These are phyloP conservation scores for Eidolon dupreanum DNA, from an alignment of 2,797 vertebrate genomes.

Conservation along the genomic window DNA sequence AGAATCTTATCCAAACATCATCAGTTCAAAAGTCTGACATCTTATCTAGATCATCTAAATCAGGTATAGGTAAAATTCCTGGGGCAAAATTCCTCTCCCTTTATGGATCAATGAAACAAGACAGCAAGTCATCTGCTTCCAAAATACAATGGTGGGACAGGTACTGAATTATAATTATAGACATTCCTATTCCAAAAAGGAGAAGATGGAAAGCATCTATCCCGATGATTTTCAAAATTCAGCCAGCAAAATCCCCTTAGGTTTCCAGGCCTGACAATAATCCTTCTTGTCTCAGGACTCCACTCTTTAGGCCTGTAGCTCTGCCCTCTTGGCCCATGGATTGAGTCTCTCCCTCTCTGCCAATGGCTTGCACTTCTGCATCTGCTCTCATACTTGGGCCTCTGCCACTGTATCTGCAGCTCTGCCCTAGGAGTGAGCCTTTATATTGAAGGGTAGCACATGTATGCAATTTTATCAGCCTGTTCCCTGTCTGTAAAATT, in stretches of 20 bases:
- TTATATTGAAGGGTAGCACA: not conserved
- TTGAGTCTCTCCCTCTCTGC: not conserved
- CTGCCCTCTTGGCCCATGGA: not conserved
- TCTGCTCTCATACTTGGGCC: not conserved
- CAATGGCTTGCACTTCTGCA: not conserved
- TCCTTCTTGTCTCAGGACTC: not conserved
- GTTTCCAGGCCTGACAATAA: slow-evolving; percentile 19
- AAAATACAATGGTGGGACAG: not conserved
- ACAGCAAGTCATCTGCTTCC: not conserved
- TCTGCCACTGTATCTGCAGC: not conserved
- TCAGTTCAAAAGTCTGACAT: not conserved
- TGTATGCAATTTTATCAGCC: not conserved
- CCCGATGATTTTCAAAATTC: not conserved
- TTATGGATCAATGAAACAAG: not conserved
- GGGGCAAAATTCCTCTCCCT: not conserved
- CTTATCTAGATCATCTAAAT: not conserved
- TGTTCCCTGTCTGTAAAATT: not conserved
- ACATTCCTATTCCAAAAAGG: not conserved
- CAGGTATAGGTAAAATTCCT: not conserved
- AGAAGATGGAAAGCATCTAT: not conserved
- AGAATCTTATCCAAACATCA: not conserved
- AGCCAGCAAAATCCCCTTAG: not conserved
- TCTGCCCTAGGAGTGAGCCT: not conserved
- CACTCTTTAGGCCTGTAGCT: not conserved
- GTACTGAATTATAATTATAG: not conserved